phyloP scores from a whole-genome alignment of 1,140 invertebrate species.

The Caerostris extrusa region DNA sequence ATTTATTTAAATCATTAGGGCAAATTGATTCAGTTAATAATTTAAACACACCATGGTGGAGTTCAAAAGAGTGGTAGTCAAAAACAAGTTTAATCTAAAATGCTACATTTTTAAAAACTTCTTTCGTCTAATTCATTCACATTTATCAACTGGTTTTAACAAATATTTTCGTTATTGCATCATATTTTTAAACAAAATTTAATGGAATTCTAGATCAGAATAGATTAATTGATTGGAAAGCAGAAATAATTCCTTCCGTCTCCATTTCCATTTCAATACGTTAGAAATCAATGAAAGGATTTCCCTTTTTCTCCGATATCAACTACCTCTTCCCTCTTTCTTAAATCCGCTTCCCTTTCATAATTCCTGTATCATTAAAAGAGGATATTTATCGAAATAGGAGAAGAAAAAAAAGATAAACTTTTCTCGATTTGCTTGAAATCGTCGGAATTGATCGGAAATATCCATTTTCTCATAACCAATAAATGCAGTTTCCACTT shows the following conservation, averaged over 20 bases:
- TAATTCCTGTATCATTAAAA: slow-evolving; percentile 15
- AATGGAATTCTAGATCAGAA: slow-evolving; percentile 14
- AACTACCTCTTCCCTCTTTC: background rate
- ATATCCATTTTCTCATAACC: slow-evolving; percentile 15
- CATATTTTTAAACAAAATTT: background rate
- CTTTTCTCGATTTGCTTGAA: slow-evolving; percentile 9
- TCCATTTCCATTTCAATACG: background rate
- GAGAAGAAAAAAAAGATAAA: background rate
- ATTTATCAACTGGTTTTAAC: background rate
- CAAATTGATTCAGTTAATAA: too few species aligned
- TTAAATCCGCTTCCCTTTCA: background rate
- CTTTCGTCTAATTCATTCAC: too few species aligned
- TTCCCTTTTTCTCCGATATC: background rate
- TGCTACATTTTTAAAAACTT: too few species aligned
- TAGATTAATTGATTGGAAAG: background rate
- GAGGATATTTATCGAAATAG: slow-evolving; percentile 28
- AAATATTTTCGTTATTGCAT: background rate
- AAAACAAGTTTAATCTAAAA: too few species aligned
- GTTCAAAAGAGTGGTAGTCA: too few species aligned
- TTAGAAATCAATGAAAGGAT: slow-evolving; percentile 10
- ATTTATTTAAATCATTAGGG: too few species aligned
- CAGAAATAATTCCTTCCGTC: background rate
- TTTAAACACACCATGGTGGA: too few species aligned
- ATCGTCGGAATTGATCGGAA: slow-evolving; percentile 9
- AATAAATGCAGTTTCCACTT: slow-evolving; percentile 1